Evolutionary conservation across 2,888 invertebrate genomes (phyloP).

Genomic region (Margaritifera margaritifera): DNA sequence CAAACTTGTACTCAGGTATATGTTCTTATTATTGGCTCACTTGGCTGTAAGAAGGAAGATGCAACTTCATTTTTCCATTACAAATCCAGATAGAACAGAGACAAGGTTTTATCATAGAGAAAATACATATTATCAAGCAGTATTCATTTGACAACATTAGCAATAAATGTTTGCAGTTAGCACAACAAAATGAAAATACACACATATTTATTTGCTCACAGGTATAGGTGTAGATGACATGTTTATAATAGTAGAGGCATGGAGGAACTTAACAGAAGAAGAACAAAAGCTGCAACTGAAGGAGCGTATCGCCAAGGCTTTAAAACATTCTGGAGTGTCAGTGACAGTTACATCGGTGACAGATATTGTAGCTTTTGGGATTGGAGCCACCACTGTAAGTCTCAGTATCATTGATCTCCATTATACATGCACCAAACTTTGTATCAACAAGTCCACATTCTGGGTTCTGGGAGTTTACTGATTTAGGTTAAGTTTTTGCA

Average conservation of each 20-base stretch:
- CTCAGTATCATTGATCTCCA: background rate
- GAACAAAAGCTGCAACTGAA: slow-evolving; percentile 45
- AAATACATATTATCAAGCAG: no score
- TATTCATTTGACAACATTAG: no score
- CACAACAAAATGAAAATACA: no score
- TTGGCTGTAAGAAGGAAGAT: no score
- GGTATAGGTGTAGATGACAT: slow-evolving; percentile 83
- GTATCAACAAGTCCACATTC: background rate
- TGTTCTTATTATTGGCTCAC: no score
- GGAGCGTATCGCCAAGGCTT: slow-evolving; percentile 48
- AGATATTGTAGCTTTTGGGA: slow-evolving; percentile 85
- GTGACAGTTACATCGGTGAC: slow-evolving; percentile 89
- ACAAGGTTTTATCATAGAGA: no score
- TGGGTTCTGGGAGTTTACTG: background rate
- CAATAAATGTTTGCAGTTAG: no score
- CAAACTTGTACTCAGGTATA: no score
- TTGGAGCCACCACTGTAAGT: slow-evolving; percentile 84
- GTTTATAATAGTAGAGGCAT: slow-evolving; percentile 82
- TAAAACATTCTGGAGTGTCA: slow-evolving; percentile 84
- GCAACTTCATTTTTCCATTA: no score
- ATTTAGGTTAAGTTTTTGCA: no score
- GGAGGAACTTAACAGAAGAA: slow-evolving; percentile 52
- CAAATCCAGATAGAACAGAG: no score
- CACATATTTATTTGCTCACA: slow-evolving; percentile 20
- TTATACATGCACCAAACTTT: background rate